Percentiles rank a stretch among this genome's conserved stretches.
These are phyloP conservation scores for Puffinus mauretanicus DNA, from an alignment of 2,113 vertebrate genomes.

Conservation along the genomic window DNA sequence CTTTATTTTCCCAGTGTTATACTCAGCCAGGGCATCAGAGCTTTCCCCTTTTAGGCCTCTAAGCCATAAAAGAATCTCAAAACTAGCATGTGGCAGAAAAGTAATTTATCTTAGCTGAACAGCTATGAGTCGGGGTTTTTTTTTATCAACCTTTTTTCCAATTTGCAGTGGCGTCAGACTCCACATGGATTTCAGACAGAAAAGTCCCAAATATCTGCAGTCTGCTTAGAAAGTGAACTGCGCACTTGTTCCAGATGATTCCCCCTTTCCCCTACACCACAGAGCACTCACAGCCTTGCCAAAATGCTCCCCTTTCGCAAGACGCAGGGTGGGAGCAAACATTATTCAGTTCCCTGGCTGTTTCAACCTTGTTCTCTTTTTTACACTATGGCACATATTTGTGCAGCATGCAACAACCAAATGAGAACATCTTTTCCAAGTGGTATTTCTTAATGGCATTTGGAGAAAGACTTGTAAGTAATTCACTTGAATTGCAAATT, in stretches of 20 bases:
- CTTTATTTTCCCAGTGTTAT: background rate
- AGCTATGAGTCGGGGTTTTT: background rate
- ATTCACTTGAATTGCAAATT: background rate
- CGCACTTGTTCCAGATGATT: background rate
- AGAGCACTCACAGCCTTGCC: background rate
- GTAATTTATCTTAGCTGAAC: background rate
- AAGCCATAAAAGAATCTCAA: background rate
- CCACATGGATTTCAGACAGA: background rate
- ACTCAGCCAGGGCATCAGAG: background rate
- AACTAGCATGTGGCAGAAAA: background rate
- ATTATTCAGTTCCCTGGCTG: background rate
- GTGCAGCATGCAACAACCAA: background rate
- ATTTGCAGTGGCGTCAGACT: background rate
- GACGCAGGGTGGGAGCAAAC: background rate
- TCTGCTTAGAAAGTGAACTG: background rate
- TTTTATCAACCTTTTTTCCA: background rate
- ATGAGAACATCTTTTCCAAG: slow-evolving; percentile 37
- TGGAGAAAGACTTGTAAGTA: slow-evolving; percentile 13
- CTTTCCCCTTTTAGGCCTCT: background rate
- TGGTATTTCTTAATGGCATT: slow-evolving; percentile 22
- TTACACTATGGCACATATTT: slow-evolving; percentile 37
- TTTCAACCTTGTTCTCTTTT: slow-evolving; percentile 17
- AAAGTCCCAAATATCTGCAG: background rate
- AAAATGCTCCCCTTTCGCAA: background rate
- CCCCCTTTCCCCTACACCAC: background rate